Evolutionary conservation across 92 coral and sea anemone genomes (phyloP).

Genomic region (Blastomussa wellsi): DNA sequence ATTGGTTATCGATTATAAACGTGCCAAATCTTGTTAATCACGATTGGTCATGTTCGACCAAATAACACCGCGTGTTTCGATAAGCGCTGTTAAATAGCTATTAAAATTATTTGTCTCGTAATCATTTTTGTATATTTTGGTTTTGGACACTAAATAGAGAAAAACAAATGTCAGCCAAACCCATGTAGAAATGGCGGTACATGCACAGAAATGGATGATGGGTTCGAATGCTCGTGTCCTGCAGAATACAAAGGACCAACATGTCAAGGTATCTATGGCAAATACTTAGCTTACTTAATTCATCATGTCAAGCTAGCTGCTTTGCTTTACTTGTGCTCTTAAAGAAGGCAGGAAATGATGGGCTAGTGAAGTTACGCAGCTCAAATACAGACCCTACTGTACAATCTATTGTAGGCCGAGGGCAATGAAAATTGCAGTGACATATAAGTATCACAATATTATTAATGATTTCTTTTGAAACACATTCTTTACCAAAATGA

Average conservation of each 20-base stretch:
- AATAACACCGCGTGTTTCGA: background rate
- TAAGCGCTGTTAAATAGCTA: background rate
- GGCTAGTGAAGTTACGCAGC: background rate
- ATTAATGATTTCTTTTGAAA: background rate
- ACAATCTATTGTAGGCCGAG: background rate
- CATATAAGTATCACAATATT: background rate
- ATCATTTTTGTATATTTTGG: background rate
- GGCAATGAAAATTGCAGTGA: background rate
- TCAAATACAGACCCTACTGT: background rate
- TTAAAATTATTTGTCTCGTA: background rate
- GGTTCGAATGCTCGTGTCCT: slow-evolving; percentile 96
- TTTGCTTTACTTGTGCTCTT: background rate
- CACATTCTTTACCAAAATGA: background rate
- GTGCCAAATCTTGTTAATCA: background rate
- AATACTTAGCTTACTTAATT: too few relatives aligned
- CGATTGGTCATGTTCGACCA: background rate
- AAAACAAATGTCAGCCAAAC: slow-evolving; percentile 97
- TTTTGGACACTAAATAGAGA: slow-evolving; percentile 50
- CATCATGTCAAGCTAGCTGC: background rate
- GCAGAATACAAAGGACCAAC: slow-evolving; percentile 90
- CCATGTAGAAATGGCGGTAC: slow-evolving; percentile 98
- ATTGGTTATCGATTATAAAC: too few relatives aligned
- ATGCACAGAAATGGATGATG: slow-evolving; percentile 96
- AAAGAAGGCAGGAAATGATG: background rate
- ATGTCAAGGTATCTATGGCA: slow-evolving; percentile 69